These are phyloP conservation scores for Rousettus madagascariensis DNA, from an alignment of 2,797 vertebrate species.

Conservation along the genomic window DNA sequence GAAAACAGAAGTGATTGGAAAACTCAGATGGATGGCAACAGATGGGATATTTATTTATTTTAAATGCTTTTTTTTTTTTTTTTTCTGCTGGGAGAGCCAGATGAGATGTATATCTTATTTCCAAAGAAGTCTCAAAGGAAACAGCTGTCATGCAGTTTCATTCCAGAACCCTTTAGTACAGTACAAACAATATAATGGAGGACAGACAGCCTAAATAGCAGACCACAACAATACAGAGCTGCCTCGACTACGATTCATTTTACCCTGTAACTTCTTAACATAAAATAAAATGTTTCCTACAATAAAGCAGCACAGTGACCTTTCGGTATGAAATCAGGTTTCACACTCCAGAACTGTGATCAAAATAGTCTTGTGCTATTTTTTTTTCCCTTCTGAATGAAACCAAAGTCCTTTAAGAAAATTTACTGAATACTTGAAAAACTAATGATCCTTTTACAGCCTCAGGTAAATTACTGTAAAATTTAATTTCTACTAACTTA, in stretches of 20 bases:
- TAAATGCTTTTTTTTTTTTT: slow-evolving; percentile 40
- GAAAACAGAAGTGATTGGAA: slow-evolving; percentile 7
- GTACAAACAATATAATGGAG: slow-evolving; percentile 4
- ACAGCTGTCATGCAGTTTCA: slow-evolving; percentile 53
- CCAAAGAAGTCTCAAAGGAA: slow-evolving; percentile 49
- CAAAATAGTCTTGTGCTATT: slow-evolving; percentile 56
- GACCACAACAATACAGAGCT: background rate
- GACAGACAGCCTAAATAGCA: background rate
- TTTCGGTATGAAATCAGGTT: slow-evolving; percentile 54
- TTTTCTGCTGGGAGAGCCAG: slow-evolving; percentile 30
- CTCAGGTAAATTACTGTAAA: slow-evolving; percentile 49
- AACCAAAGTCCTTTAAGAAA: slow-evolving; percentile 59
- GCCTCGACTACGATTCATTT: background rate
- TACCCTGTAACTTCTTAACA: background rate
- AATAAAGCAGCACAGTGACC: slow-evolving; percentile 20
- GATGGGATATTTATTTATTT: slow-evolving; percentile 68
- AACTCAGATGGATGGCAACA: background rate
- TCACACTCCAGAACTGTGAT: slow-evolving; percentile 41
- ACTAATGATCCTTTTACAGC: slow-evolving; percentile 59
- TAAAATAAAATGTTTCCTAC: background rate
- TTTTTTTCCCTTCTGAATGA: background rate
- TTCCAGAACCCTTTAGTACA: slow-evolving; percentile 58
- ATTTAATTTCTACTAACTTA: slow-evolving; percentile 61
- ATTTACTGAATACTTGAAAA: slow-evolving; percentile 67
- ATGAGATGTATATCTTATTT: slow-evolving; percentile 64